Evolutionary conservation across 92 coral and sea anemone species (phyloP).

Genomic region (Paragorgia papillata): DNA sequence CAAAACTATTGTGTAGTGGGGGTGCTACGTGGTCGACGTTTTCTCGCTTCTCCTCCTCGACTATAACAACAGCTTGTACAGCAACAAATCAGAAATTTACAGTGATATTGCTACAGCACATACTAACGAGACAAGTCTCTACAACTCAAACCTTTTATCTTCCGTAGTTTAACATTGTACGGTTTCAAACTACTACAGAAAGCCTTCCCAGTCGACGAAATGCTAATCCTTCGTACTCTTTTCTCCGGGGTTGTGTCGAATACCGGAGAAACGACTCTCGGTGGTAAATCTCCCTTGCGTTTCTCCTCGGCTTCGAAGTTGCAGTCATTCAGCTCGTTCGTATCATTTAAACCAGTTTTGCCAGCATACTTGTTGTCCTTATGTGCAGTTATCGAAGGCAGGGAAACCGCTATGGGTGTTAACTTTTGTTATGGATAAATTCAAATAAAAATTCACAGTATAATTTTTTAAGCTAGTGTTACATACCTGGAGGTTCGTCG

Average conservation of each 20-base stretch:
- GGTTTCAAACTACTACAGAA: not conserved
- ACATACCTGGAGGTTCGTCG: conserved; percentile 21
- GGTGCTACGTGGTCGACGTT: too few species aligned
- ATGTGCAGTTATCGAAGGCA: not conserved
- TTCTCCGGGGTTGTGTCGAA: not conserved
- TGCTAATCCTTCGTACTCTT: not conserved
- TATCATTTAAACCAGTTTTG: not conserved
- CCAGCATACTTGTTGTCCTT: not conserved
- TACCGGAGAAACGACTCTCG: not conserved
- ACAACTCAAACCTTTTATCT: conserved; percentile 1
- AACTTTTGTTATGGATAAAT: not conserved
- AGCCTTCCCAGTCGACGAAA: not conserved
- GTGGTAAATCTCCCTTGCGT: not conserved
- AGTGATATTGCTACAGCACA: too few species aligned
- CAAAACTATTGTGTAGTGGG: too few species aligned
- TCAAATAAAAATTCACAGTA: not conserved
- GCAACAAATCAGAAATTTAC: too few species aligned
- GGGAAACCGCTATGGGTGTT: conserved; percentile 1
- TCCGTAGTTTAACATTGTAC: conserved; percentile 3
- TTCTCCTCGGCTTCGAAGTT: not conserved
- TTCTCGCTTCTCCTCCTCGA: too few species aligned
- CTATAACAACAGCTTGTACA: too few species aligned
- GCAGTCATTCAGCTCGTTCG: not conserved
- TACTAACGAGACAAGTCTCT: too few species aligned
- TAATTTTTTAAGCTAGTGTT: not conserved